phyloP scores from a whole-genome alignment of 2,113 vertebrate species.

The Alexandromys fortis region DNA sequence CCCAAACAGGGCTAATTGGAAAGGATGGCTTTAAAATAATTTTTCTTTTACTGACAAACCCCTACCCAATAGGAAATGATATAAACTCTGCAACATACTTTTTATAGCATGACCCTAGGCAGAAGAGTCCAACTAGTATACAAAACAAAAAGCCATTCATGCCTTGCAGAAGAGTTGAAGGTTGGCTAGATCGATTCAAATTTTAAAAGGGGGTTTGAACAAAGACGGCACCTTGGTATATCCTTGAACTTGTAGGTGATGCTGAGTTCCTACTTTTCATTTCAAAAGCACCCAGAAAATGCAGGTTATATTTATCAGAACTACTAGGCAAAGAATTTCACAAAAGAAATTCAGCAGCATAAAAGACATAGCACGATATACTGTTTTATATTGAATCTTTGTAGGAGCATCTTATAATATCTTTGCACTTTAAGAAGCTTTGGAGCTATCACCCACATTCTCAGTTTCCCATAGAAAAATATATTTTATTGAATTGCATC shows the following conservation, averaged over 20 bases:
- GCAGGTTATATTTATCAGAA: slow-evolving; percentile 73
- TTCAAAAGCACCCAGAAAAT: slow-evolving; percentile 73
- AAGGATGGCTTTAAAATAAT: neutral
- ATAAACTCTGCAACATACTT: slow-evolving; percentile 46
- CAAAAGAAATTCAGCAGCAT: slow-evolving; percentile 75
- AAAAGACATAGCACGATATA: slow-evolving; percentile 76
- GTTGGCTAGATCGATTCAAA: neutral
- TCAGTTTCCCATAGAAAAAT: slow-evolving; percentile 80
- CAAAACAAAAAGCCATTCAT: slow-evolving; percentile 51
- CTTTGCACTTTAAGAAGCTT: slow-evolving; percentile 77
- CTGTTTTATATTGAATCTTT: slow-evolving; percentile 80
- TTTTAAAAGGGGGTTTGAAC: neutral
- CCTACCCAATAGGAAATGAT: slow-evolving; percentile 26
- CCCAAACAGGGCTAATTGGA: slow-evolving; percentile 63
- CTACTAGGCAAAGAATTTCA: slow-evolving; percentile 63
- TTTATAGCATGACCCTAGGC: slow-evolving; percentile 53
- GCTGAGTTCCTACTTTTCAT: slow-evolving; percentile 55
- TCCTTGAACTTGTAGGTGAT: slow-evolving; percentile 43
- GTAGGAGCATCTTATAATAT: slow-evolving; percentile 79
- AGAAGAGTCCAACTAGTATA: neutral
- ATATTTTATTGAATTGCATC: slow-evolving; percentile 83
- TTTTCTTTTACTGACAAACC: slow-evolving; percentile 56
- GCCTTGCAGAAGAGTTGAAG: neutral
- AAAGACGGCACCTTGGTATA: slow-evolving; percentile 15
- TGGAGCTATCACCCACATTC: slow-evolving; percentile 80